Percentiles rank a stretch among this genome's conserved stretches.
Evolutionary conservation across 2,888 invertebrate genomes (phyloP).

Genomic region (Caenorhabditis imperialis): DNA sequence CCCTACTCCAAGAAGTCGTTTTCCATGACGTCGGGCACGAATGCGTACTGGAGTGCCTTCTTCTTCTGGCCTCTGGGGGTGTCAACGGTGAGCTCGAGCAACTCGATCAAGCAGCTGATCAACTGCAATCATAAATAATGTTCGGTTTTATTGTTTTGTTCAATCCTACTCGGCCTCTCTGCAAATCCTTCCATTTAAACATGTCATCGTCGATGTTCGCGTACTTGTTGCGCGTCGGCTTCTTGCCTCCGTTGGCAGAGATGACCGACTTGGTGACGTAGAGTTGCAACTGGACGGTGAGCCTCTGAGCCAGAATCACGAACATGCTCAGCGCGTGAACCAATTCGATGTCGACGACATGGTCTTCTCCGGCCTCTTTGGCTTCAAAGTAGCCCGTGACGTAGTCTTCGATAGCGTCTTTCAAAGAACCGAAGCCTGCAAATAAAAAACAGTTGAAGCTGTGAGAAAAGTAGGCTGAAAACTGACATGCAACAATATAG

Average conservation of each 20-base stretch:
- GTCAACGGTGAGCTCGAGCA: conserved; percentile 20
- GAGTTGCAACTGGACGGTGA: conserved; percentile 33
- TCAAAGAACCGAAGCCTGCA: conserved; percentile 14
- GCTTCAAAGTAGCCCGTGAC: conserved; percentile 7
- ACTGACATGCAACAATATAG: conserved; percentile 36
- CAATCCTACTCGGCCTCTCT: conserved; percentile 34
- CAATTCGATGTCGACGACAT: not conserved
- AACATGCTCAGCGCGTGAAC: conserved; percentile 26
- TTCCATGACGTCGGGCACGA: conserved; percentile 24
- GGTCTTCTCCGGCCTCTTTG: not conserved
- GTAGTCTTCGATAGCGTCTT: conserved; percentile 3
- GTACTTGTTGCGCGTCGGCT: conserved; percentile 2
- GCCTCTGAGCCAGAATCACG: conserved; percentile 22
- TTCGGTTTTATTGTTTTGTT: not conserved
- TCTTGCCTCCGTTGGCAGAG: not conserved
- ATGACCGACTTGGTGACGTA: conserved; percentile 7
- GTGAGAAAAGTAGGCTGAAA: not conserved
- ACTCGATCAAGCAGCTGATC: conserved; percentile 19
- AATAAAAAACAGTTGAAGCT: not conserved
- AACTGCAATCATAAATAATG: conserved; percentile 7
- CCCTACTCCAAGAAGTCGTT: conserved; percentile 13
- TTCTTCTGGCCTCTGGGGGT: not conserved
- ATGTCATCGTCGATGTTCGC: conserved; percentile 39
- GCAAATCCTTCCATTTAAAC: conserved; percentile 27
- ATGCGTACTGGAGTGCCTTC: conserved; percentile 14